Conservation (phyloP, 2,113 vertebrate species). For the Misgurnus anguillicaudatus region DNA sequence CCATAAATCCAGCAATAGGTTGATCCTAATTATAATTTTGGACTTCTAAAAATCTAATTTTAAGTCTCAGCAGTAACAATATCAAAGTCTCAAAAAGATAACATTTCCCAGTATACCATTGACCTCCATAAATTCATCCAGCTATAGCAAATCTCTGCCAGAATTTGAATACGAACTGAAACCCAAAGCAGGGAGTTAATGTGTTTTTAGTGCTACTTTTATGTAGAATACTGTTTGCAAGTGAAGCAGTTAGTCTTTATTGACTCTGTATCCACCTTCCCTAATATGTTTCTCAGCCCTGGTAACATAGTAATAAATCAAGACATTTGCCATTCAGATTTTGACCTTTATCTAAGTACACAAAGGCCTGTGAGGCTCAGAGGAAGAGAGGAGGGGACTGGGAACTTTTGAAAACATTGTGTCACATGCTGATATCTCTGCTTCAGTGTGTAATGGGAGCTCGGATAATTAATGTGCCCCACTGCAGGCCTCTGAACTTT, state of each 20-base stretch:
- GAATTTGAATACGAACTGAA: neutral
- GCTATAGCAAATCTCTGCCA: neutral
- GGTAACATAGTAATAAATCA: conserved; percentile 21
- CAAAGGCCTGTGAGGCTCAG: conserved; percentile 1
- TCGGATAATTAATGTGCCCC: conserved; percentile 41
- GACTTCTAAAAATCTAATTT: too few species aligned
- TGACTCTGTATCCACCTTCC: neutral
- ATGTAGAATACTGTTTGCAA: neutral
- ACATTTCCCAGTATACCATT: too few species aligned
- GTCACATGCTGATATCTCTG: conserved; percentile 39
- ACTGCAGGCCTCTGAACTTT: conserved; percentile 34
- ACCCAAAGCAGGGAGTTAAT: neutral
- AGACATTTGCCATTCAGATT: conserved; percentile 33
- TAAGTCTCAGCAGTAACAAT: too few species aligned
- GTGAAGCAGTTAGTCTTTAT: neutral
- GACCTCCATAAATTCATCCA: neutral
- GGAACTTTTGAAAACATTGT: conserved; percentile 39
- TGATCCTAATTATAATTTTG: neutral
- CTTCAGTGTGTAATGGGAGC: conserved; percentile 44
- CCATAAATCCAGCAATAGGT: neutral
- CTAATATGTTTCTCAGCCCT: neutral
- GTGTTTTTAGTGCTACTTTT: neutral
- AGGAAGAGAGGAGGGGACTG: conserved; percentile 12
- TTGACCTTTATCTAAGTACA: conserved; percentile 36
- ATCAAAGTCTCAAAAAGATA: neutral